Percentiles rank a stretch among this genome's conserved stretches.
These are phyloP conservation scores for Amphiprion ocellaris DNA, from an alignment of 2,113 vertebrate genomes.

Conservation along the genomic window DNA sequence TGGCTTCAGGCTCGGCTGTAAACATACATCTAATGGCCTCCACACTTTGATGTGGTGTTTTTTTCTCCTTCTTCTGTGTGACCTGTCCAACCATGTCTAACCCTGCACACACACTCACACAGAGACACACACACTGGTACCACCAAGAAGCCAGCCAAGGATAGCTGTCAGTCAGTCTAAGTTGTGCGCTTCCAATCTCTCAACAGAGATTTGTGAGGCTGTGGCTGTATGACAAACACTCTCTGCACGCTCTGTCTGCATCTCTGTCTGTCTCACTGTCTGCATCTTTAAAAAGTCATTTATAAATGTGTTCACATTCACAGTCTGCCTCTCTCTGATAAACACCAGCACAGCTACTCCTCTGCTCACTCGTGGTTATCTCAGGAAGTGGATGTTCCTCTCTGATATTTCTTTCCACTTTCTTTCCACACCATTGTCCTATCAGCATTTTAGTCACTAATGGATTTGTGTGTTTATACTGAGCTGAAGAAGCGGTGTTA, in stretches of 20 bases:
- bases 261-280: constrained; percentile 44
- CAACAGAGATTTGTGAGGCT: constrained; percentile 51
- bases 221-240: constrained; percentile 38
- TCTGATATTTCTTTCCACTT: constrained; percentile 11
- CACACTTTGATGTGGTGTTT: constrained; percentile 46
- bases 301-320: constrained; percentile 37
- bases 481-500: constrained; percentile 57
- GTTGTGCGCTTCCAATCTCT: constrained; percentile 44
- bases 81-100: constrained; percentile 33
- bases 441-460: constrained; percentile 55
- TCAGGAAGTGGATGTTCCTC: neutral
- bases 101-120: neutral
- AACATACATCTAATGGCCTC: constrained; percentile 45
- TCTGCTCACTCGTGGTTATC: neutral
- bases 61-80: constrained; percentile 24
- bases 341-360: neutral
- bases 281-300: constrained; percentile 47
- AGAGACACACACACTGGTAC: neutral
- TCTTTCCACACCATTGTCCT: constrained; percentile 17
- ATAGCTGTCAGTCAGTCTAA: constrained; percentile 58
- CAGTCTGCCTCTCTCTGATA: neutral
- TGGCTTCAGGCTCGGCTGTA: constrained; percentile 56
- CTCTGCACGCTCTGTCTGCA: constrained; percentile 14
- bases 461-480: constrained; percentile 67
- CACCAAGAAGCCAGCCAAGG: constrained; percentile 37